phyloP scores from a whole-genome alignment of 2,888 invertebrate genomes.

The Conistra vaccinii region DNA sequence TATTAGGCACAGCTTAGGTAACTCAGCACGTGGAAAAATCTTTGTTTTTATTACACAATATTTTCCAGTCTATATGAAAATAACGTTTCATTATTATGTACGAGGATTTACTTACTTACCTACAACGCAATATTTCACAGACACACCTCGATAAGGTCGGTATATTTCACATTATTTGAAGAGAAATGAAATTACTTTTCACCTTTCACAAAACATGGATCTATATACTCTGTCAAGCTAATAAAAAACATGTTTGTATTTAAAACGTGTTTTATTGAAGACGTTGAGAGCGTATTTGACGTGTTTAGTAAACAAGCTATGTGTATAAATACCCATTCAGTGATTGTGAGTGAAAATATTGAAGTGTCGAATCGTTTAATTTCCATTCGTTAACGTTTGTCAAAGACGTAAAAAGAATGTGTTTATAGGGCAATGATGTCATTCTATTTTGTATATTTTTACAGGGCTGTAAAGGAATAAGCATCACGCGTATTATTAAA shows the following conservation, averaged over 20 bases:
- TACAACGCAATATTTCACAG: constrained; percentile 36
- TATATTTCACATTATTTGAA: constrained; percentile 41
- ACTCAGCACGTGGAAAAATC: constrained; percentile 3
- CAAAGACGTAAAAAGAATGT: background rate
- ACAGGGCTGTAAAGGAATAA: constrained; percentile 10
- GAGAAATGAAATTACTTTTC: constrained; percentile 48
- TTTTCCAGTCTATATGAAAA: constrained; percentile 22
- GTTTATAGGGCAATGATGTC: constrained; percentile 16
- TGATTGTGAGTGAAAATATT: constrained; percentile 16
- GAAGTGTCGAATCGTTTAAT: constrained; percentile 10
- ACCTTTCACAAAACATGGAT: constrained; percentile 48
- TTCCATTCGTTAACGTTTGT: constrained; percentile 9
- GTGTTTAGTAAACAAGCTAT: constrained; percentile 36
- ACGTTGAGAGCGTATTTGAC: constrained; percentile 33
- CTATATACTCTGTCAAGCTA: constrained; percentile 10
- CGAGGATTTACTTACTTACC: constrained; percentile 36
- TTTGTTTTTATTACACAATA: constrained; percentile 15
- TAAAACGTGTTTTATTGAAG: constrained; percentile 39
- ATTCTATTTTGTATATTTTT: constrained; percentile 20
- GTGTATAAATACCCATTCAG: constrained; percentile 12
- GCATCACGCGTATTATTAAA: constrained; percentile 9
- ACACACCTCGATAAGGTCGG: constrained; percentile 15
- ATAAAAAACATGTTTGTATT: constrained; percentile 51
- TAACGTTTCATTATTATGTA: constrained; percentile 31
- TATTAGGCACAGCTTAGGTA: background rate